Evolutionary conservation across 92 coral and sea anemone species (phyloP).

Genomic region (Ricordea florida): DNA sequence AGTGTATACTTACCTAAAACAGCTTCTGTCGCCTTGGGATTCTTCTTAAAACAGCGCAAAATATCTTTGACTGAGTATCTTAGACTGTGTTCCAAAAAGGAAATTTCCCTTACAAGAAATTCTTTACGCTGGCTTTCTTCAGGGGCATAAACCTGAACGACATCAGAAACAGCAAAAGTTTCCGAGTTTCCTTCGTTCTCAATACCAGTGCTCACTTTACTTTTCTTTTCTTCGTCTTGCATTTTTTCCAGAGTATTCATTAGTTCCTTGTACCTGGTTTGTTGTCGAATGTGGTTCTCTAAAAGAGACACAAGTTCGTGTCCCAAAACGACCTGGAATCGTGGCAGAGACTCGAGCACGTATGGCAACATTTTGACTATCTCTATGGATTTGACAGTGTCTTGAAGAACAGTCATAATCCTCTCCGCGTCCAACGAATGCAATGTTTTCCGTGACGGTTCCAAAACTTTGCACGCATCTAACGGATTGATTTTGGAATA

Average conservation of each 20-base stretch:
- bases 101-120: conserved; percentile 34
- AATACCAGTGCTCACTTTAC: neutral
- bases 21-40: conserved; percentile 81
- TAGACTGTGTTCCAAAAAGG: conserved; percentile 46
- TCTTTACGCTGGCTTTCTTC: conserved; percentile 22
- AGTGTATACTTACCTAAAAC: conserved; percentile 54
- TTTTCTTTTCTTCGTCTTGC: neutral
- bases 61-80: conserved; percentile 69
- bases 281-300: conserved; percentile 41
- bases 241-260: neutral
- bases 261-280: neutral
- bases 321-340: conserved; percentile 76
- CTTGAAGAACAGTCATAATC: conserved; percentile 80
- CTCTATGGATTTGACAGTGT: conserved; percentile 69
- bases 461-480: conserved; percentile 82
- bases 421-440: conserved; percentile 85
- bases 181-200: neutral
- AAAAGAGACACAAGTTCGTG: conserved; percentile 59
- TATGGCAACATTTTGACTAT: conserved; percentile 69
- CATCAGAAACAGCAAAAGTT: neutral
- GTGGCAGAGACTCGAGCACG: conserved; percentile 50
- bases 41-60: conserved; percentile 72
- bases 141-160: neutral
- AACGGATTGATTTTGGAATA: neutral
- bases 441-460: conserved; percentile 77